Evolutionary conservation across 2,888 invertebrate genomes (phyloP), one percentile per base, ranked within the genome.

Genomic region (Germaria angustata): DNA sequence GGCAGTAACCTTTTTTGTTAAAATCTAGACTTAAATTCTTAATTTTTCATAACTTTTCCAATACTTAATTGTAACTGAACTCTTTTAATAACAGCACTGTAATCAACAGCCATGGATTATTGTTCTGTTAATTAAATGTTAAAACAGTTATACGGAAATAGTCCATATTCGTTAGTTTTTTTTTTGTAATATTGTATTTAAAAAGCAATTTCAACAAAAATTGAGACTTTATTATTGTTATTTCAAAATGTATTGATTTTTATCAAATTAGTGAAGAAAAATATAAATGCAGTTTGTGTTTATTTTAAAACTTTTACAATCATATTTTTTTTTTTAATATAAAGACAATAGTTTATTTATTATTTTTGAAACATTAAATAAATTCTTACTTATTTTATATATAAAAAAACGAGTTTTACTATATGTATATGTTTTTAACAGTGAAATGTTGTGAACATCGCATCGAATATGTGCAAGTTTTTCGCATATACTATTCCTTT

Each of bases 231-330:
- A 5, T 49, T 22, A 41, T 11, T 34, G 32, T 32, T 63, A 20
- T 65, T 49, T 49, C 34, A 65, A 73, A 32, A 36, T 49, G 32
- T 57, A 20, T 59, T 46, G 44, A 59, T 68, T 65, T 4, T 36
- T 61, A 32, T 57, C 17, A 41, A 13, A 32, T 41, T 41, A 15
- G 20, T 28, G 32, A 17, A 8, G 17, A 2, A 44, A 1, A 44
- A 46, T 36, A 36, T 5, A 36, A 2, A 11, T 36, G 46, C 84
- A 86, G 80, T 86, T 85, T 68, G 75, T 69, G 20, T 7, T n/a
- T 13, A 57, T 34, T 51, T 46, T 46, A 39, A 9, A 68, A 20
- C 57, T 57, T 63, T 55, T 34, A 20, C 51, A 44, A 32, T 46
- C 34, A 2, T 13, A 59, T 17, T 34, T 32, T 15, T 9, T 1